These are phyloP conservation scores for Catajapyx aquilonaris DNA, from an alignment of 1,140 invertebrate genomes.

Conservation along the genomic window DNA sequence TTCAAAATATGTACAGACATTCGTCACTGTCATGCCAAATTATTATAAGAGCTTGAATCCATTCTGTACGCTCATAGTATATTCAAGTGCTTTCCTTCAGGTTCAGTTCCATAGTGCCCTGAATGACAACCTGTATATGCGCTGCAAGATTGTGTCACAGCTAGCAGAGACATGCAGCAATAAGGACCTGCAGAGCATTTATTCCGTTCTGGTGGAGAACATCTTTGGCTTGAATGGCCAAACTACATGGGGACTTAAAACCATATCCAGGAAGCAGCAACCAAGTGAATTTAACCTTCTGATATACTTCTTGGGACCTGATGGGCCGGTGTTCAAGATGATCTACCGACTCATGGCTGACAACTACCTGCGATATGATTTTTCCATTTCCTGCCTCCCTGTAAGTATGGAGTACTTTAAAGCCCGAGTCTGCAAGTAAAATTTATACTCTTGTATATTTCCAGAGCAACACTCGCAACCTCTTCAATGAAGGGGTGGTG, in stretches of 20 bases:
- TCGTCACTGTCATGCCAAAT: too few species aligned
- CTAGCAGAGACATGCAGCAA: background rate
- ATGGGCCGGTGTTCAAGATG: background rate
- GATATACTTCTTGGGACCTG: background rate
- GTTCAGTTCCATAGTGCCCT: background rate
- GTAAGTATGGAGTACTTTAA: background rate
- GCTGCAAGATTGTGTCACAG: background rate
- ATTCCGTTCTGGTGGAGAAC: background rate
- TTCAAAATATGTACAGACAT: too few species aligned
- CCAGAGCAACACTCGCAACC: background rate
- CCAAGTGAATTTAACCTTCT: background rate
- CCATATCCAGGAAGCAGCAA: background rate
- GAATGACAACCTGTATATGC: background rate
- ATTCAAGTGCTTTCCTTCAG: too few species aligned
- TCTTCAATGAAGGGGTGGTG: background rate
- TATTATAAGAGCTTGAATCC: too few species aligned
- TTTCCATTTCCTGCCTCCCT: background rate
- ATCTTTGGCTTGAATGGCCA: background rate
- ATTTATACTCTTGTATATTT: background rate
- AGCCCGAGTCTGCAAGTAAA: too few species aligned
- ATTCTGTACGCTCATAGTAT: too few species aligned
- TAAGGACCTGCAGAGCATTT: background rate
- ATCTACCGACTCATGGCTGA: background rate
- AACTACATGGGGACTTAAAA: background rate
- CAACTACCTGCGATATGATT: background rate